Evolutionary conservation across 2,113 vertebrate genomes (phyloP).

Genomic region (Boulengeromyrus knoepffleri): DNA sequence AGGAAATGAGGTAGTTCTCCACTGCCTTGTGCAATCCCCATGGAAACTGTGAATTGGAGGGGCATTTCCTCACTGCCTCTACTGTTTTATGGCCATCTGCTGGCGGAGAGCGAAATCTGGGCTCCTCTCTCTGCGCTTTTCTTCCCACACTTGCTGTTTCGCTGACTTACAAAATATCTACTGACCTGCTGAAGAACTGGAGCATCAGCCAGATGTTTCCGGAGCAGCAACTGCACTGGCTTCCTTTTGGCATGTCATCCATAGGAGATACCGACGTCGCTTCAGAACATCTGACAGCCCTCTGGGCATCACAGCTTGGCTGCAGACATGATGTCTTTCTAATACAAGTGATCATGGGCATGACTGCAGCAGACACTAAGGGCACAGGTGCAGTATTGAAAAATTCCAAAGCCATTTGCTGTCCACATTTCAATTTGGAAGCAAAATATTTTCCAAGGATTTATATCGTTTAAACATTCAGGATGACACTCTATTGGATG

Average conservation of each 20-base stretch:
- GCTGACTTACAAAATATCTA: constrained; percentile 48
- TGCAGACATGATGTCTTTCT: background rate
- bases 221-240: constrained; percentile 51
- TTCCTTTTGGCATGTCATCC: constrained; percentile 57
- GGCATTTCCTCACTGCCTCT: constrained; percentile 42
- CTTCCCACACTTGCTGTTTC: constrained; percentile 50
- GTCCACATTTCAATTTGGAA: background rate
- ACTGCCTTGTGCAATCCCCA: constrained; percentile 24
- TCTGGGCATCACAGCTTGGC: constrained; percentile 7
- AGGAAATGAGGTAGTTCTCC: constrained; percentile 41
- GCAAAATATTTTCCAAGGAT: background rate
- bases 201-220: constrained; percentile 67
- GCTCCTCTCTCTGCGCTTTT: constrained; percentile 20
- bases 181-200: constrained; percentile 51
- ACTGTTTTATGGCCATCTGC: constrained; percentile 26
- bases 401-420: background rate
- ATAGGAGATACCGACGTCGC: constrained; percentile 18
- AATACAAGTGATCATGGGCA: background rate
- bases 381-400: constrained; percentile 2
- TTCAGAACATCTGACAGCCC: constrained; percentile 21
- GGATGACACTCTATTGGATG: background rate
- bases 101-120: constrained; percentile 17
- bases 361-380: background rate
- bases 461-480: background rate
- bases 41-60: constrained; percentile 36